Conservation (phyloP, 23 tunicate genomes). For the Aplidium turbinatum region DNA sequence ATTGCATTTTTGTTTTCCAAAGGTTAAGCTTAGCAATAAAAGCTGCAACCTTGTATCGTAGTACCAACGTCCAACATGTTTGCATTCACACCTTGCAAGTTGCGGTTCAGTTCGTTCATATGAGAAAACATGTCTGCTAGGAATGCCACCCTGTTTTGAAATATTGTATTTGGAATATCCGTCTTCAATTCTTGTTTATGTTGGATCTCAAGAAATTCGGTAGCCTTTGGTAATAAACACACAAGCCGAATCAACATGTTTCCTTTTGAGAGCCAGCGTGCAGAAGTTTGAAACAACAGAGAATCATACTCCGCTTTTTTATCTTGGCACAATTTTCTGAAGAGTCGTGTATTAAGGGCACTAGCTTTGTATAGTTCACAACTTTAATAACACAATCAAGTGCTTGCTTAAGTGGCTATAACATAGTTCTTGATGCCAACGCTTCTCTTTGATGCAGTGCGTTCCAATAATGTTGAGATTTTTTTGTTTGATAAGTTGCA, state of each 20-base stretch:
- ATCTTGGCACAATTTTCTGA: constrained; percentile 25
- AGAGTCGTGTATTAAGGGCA: constrained; percentile 25
- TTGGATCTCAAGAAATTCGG: constrained; percentile 45
- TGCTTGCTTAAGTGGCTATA: constrained; percentile 32
- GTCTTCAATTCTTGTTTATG: constrained; percentile 36
- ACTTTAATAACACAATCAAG: constrained; percentile 40
- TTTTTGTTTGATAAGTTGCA: constrained; percentile 25
- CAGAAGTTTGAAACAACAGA: constrained; percentile 34
- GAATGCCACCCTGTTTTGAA: constrained; percentile 58
- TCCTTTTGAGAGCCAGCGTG: constrained; percentile 53
- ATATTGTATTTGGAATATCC: constrained; percentile 21
- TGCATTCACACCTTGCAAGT: constrained; percentile 56
- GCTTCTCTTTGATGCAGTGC: constrained; percentile 43
- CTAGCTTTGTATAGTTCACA: constrained; percentile 32
- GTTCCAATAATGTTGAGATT: constrained; percentile 26
- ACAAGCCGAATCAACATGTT: constrained; percentile 48
- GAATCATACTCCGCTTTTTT: constrained; percentile 25
- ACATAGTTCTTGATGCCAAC: constrained; percentile 40
- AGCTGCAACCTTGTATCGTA: constrained; percentile 31
- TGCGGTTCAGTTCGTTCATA: constrained; percentile 47
- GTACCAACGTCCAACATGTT: constrained; percentile 30
- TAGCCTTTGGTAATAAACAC: constrained; percentile 38
- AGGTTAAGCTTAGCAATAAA: constrained; percentile 36
- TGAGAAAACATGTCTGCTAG: constrained; percentile 60
- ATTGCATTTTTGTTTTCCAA: constrained; percentile 27